phyloP scores from a whole-genome alignment of 2,113 vertebrate genomes.

The Mustela nigripes region DNA sequence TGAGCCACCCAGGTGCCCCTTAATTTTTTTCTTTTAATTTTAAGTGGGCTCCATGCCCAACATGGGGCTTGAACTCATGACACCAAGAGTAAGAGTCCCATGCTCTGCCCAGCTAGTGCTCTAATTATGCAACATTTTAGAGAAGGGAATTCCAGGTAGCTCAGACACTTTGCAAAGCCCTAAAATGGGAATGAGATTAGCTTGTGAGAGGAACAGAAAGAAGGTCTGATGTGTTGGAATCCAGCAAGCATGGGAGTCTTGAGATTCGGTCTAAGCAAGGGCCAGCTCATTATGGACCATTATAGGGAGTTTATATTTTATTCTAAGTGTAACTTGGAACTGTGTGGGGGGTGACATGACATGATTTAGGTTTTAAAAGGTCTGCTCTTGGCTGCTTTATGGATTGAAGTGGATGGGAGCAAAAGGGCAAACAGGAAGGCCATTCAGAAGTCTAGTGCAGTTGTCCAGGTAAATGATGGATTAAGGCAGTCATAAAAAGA shows the following conservation, averaged over 20 bases:
- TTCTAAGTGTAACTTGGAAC: not conserved
- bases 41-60: not conserved
- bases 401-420: not conserved
- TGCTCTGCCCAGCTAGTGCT: not conserved
- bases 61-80: not conserved
- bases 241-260: not conserved
- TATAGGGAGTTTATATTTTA: not conserved
- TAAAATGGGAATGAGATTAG: not conserved
- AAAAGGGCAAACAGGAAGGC: not conserved
- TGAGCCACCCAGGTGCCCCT: too few species aligned
- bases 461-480: not conserved
- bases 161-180: not conserved
- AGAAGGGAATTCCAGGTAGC: not conserved
- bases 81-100: not conserved
- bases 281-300: not conserved
- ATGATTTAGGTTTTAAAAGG: constrained; percentile 11
- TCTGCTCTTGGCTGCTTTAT: not conserved
- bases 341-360: not conserved
- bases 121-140: not conserved
- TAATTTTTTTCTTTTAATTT: not conserved
- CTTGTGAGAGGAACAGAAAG: not conserved
- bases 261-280: not conserved
- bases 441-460: not conserved
- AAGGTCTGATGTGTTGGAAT: not conserved
- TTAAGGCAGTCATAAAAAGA: not conserved